These are phyloP conservation scores for Craniophora ligustri DNA, from an alignment of 2,888 invertebrate genomes.

Conservation along the genomic window DNA sequence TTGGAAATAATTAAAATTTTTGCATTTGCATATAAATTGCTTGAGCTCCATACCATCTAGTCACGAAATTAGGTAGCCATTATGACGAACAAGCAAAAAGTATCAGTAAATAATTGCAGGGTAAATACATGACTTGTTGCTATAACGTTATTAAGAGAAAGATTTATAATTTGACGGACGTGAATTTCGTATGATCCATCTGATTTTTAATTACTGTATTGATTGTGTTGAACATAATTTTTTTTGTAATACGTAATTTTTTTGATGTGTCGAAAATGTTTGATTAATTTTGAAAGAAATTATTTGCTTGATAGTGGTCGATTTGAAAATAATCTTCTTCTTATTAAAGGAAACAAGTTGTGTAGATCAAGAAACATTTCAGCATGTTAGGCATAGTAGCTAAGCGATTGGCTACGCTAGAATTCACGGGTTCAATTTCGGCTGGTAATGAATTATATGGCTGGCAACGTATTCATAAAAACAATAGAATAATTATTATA, in stretches of 20 bases:
- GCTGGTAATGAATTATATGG: no score
- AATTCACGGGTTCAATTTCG: no score
- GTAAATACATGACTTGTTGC: conserved; percentile 41
- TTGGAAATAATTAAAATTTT: conserved; percentile 49
- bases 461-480: no score
- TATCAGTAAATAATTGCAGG: conserved; percentile 38
- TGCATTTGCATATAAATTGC: conserved; percentile 54
- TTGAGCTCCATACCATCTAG: conserved; percentile 40
- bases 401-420: no score
- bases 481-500: not conserved
- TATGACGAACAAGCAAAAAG: conserved; percentile 40
- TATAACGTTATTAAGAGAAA: conserved; percentile 45
- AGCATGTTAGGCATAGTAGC: no score
- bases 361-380: not conserved
- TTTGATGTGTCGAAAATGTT: no score
- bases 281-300: no score
- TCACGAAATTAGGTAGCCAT: conserved; percentile 52
- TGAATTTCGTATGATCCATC: conserved; percentile 14
- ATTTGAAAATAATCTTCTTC: not conserved
- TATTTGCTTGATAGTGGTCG: no score
- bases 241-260: conserved; percentile 25
- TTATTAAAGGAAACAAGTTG: not conserved
- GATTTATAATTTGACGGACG: conserved; percentile 31
- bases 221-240: conserved; percentile 20
- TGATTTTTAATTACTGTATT: conserved; percentile 28